Evolutionary conservation across 2,797 vertebrate genomes (phyloP).

Genomic region (Novumbra hubbsi): DNA sequence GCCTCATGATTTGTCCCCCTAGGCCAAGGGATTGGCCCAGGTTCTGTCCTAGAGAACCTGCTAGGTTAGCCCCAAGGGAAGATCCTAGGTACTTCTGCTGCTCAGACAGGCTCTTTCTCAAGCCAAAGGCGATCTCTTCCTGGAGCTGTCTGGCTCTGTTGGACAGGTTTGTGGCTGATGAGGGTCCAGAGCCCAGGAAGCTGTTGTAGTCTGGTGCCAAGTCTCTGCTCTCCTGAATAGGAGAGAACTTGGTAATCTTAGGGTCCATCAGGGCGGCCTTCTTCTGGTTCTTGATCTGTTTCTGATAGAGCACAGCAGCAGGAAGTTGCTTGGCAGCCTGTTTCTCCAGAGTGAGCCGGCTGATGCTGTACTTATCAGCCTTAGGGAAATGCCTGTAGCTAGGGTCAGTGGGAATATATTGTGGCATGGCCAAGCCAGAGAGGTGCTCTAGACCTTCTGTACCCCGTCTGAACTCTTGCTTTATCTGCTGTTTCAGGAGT

Average conservation of each 20-base stretch:
- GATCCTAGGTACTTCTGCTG: constrained; percentile 95
- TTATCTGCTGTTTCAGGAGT: constrained; percentile 97
- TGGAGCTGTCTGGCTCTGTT: constrained; percentile 93
- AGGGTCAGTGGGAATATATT: constrained; percentile 89
- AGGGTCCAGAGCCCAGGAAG: constrained; percentile 87
- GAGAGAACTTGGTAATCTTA: constrained; percentile 94
- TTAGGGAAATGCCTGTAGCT: constrained; percentile 95
- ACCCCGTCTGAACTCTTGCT: constrained; percentile 96
- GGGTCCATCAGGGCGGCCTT: constrained; percentile 90
- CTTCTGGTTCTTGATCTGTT: constrained; percentile 92
- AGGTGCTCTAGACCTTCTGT: constrained; percentile 92
- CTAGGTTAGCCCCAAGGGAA: constrained; percentile 80
- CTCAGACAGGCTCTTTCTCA: constrained; percentile 95
- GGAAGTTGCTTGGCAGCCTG: constrained; percentile 98
- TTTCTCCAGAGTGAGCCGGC: constrained; percentile 96
- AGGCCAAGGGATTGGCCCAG: constrained; percentile 81
- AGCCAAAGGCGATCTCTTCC: constrained; percentile 96
- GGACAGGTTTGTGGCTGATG: constrained; percentile 88
- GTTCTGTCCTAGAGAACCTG: constrained; percentile 75
- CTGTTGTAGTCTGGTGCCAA: constrained; percentile 91
- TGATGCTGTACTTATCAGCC: constrained; percentile 97
- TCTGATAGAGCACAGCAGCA: constrained; percentile 93
- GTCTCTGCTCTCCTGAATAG: constrained; percentile 95
- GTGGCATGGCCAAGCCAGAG: constrained; percentile 85
- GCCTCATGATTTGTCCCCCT: constrained; percentile 78